phyloP scores from a whole-genome alignment of 2,888 invertebrate species.

The Netelia inedita region DNA sequence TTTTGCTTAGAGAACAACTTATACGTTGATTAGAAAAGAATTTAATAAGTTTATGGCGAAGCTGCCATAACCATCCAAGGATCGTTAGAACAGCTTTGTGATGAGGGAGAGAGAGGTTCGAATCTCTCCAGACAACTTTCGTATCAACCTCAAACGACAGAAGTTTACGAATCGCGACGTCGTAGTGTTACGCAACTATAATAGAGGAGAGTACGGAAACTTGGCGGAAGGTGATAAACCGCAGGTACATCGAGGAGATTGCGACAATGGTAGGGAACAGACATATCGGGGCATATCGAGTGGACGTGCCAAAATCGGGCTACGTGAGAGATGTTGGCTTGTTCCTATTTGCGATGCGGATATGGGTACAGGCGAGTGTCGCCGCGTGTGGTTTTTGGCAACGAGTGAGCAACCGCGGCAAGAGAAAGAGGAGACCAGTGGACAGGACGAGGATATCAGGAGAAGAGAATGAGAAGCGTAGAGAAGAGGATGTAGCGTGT shows the following conservation, averaged over 20 bases:
- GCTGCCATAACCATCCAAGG: background rate
- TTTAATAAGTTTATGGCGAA: too few species aligned
- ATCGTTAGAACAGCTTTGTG: background rate
- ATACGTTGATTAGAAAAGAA: too few species aligned
- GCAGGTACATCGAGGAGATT: constrained; percentile 46
- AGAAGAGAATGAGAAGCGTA: constrained; percentile 9
- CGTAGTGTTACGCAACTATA: background rate
- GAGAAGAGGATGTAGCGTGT: constrained; percentile 19
- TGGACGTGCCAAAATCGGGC: constrained; percentile 61
- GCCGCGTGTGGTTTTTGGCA: constrained; percentile 63
- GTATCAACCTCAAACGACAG: background rate
- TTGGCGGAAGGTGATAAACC: constrained; percentile 44
- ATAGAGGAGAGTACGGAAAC: constrained; percentile 22
- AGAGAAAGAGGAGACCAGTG: constrained; percentile 32
- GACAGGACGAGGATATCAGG: constrained; percentile 22
- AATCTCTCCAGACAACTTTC: background rate
- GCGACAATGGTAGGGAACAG: constrained; percentile 23
- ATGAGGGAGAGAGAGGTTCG: background rate
- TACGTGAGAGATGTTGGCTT: constrained; percentile 52
- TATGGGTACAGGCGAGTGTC: constrained; percentile 41
- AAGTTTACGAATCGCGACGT: constrained; percentile 5
- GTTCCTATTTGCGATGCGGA: constrained; percentile 40
- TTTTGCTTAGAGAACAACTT: too few species aligned
- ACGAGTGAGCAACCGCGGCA: constrained; percentile 35
- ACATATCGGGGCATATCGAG: constrained; percentile 53